A percentile compares a stretch with the other conserved stretches of the same genome.
Conservation (phyloP, 2,888 invertebrate species). For the Volucella inanis region DNA sequence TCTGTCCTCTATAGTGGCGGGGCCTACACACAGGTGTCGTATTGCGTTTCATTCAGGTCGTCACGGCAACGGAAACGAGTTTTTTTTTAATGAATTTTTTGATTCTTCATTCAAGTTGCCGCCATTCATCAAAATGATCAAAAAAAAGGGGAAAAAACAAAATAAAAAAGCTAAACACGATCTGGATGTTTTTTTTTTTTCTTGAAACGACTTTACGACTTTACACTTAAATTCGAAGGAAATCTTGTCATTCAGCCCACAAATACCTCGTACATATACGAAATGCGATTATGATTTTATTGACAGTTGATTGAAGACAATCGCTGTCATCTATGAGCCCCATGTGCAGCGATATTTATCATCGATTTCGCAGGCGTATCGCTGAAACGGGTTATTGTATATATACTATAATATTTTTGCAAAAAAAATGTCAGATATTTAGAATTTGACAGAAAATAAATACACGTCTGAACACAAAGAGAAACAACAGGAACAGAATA, state of each 20-base stretch:
- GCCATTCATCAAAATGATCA: conserved; percentile 30
- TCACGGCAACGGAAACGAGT: conserved; percentile 1
- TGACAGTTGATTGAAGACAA: conserved; percentile 1
- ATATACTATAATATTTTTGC: too few relatives aligned
- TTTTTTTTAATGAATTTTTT: conserved; percentile 23
- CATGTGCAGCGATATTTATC: neutral
- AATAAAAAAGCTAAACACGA: neutral
- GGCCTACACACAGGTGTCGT: conserved; percentile 35
- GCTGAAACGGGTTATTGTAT: conserved; percentile 7
- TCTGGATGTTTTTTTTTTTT: neutral
- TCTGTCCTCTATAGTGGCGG: neutral
- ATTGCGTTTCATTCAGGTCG: conserved; percentile 45
- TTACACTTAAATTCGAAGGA: neutral
- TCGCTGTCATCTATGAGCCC: too few relatives aligned
- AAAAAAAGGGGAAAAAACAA: neutral
- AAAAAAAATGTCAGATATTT: neutral
- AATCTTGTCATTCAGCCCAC: neutral
- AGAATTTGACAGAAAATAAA: conserved; percentile 7
- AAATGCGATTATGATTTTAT: conserved; percentile 6
- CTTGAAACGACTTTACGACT: neutral
- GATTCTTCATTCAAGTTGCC: conserved; percentile 25
- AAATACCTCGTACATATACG: neutral
- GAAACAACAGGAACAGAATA: conserved; percentile 13
- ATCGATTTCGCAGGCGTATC: conserved; percentile 8
- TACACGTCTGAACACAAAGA: neutral